These are phyloP conservation scores for Tachyglossus aculeatus DNA, from an alignment of 2,797 vertebrate species.

Conservation along the genomic window DNA sequence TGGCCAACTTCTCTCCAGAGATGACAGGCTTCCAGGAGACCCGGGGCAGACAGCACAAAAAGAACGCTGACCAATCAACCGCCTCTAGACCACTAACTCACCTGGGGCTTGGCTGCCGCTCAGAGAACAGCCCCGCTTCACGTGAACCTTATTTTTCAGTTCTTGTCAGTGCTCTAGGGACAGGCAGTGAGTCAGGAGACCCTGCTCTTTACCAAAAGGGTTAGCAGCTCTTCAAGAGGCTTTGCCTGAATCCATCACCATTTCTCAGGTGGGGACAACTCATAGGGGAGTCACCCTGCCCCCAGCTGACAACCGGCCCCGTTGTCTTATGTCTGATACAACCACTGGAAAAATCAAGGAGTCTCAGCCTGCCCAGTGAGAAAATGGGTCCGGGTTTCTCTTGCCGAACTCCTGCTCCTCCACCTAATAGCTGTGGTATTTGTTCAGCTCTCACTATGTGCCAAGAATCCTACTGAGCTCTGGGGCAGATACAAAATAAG, in stretches of 20 bases:
- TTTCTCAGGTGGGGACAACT: neutral
- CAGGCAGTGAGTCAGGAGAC: neutral
- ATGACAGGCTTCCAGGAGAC: neutral
- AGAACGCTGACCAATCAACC: neutral
- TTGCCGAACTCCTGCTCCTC: no score
- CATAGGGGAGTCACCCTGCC: neutral
- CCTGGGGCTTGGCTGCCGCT: neutral
- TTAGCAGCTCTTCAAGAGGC: neutral
- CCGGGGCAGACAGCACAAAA: neutral
- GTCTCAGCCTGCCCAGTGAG: no score
- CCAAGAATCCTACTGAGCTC: no score
- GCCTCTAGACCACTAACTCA: neutral
- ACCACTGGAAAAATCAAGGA: no score
- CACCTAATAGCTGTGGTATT: no score
- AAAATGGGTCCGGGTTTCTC: no score
- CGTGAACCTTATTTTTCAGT: neutral
- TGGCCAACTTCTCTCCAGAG: neutral
- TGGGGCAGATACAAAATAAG: no score
- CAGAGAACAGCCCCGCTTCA: neutral
- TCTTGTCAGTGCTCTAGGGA: neutral
- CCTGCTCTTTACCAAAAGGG: neutral
- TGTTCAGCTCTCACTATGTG: no score
- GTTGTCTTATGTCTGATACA: no score
- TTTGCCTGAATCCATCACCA: neutral
- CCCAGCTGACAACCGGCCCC: no score